These are phyloP conservation scores for Zapornia atra DNA, from an alignment of 2,113 vertebrate genomes.

Conservation along the genomic window DNA sequence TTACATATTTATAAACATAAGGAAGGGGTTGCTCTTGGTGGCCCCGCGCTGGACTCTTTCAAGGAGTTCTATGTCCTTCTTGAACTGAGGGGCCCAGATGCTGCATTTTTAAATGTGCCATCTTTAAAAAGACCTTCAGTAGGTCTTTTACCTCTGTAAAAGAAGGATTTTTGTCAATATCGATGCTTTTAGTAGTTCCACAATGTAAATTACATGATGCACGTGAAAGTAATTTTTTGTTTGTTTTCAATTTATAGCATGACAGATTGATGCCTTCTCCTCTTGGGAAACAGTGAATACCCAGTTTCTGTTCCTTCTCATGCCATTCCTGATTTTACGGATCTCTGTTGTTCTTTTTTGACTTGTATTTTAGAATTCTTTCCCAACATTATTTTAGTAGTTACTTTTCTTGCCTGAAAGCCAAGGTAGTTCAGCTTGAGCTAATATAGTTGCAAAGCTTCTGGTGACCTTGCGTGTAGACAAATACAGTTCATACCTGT, in stretches of 20 bases:
- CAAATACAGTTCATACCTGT: not conserved
- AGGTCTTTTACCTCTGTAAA: not conserved
- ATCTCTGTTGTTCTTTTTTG: not conserved
- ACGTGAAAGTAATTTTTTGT: not conserved
- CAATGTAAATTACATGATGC: not conserved
- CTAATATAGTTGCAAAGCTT: not conserved
- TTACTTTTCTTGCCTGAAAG: not conserved
- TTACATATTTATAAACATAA: too few relatives aligned
- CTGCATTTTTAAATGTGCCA: not conserved
- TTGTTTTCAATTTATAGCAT: not conserved
- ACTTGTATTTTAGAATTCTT: not conserved
- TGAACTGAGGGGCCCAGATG: too few relatives aligned
- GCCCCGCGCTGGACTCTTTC: too few relatives aligned
- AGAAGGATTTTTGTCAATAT: not conserved
- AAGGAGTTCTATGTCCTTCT: too few relatives aligned
- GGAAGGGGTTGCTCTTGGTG: too few relatives aligned
- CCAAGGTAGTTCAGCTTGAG: not conserved
- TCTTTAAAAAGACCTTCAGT: not conserved
- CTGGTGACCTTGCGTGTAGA: not conserved
- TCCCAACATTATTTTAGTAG: not conserved
- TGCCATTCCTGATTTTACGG: not conserved
- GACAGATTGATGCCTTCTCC: not conserved
- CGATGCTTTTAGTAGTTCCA: not conserved
- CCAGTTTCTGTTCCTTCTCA: not conserved
- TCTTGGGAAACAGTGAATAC: not conserved